phyloP scores from a whole-genome alignment of 1,140 invertebrate species.

The Oppia nitens region DNA sequence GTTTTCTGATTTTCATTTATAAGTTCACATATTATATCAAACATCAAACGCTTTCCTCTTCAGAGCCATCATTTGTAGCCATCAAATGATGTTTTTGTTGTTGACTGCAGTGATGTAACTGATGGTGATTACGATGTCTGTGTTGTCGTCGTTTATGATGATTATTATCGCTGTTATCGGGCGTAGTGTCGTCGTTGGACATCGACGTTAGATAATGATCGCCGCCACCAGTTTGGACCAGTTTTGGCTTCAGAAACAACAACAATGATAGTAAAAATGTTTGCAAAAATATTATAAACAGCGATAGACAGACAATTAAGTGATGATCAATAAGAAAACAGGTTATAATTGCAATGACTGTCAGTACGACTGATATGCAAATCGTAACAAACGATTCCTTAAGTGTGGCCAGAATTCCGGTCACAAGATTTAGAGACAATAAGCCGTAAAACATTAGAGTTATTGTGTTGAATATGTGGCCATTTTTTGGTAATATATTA shows the following conservation, averaged over 20 bases:
- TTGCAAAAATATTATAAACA: background rate
- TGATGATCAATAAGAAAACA: background rate
- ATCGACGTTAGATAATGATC: too few species aligned
- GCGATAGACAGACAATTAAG: background rate
- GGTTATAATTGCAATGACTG: background rate
- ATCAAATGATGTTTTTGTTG: too few species aligned
- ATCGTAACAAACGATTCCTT: background rate
- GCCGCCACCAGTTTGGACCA: too few species aligned
- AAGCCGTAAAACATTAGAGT: background rate
- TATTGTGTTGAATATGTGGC: background rate
- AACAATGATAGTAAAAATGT: background rate
- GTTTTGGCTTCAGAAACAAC: background rate
- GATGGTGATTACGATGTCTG: too few species aligned
- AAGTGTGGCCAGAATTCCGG: background rate
- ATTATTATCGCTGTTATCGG: too few species aligned
- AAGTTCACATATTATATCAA: too few species aligned
- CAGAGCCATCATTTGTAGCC: too few species aligned
- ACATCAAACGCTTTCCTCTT: too few species aligned
- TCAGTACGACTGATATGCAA: background rate
- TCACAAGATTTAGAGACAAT: background rate
- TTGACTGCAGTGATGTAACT: too few species aligned
- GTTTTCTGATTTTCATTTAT: too few species aligned
- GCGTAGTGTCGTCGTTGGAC: too few species aligned
- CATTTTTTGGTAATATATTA: background rate
- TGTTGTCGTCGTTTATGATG: too few species aligned